Evolutionary conservation across 2,113 vertebrate genomes (phyloP).

Genomic region (Balaeniceps rex): DNA sequence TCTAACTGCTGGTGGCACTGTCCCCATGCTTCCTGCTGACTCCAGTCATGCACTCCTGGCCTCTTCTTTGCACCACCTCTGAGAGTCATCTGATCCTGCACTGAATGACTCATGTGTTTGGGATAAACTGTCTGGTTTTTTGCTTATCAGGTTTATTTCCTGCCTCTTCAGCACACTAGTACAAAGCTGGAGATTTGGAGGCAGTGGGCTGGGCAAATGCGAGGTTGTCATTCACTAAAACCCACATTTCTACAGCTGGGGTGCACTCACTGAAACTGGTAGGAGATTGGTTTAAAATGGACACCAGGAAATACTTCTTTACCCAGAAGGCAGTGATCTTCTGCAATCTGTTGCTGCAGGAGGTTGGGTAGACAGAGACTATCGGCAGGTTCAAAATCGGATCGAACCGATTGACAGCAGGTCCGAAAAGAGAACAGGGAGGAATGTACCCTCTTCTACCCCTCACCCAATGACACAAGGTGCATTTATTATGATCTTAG

Average conservation of each 20-base stretch:
- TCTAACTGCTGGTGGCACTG: not conserved
- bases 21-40: no score
- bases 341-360: not conserved
- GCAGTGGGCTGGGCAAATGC: not conserved
- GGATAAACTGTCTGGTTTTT: not conserved
- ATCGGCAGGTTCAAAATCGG: not conserved
- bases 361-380: not conserved
- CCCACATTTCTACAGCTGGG: not conserved
- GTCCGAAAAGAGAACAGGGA: not conserved
- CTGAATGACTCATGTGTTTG: not conserved
- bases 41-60: not conserved
- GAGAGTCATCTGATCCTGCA: not conserved
- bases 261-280: not conserved
- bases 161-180: not conserved
- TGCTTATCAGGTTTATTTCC: not conserved
- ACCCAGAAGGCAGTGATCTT: not conserved
- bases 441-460: not conserved
- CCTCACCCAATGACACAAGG: not conserved
- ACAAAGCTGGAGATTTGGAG: not conserved
- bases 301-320: not conserved
- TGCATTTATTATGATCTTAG: not conserved
- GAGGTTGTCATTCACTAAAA: not conserved
- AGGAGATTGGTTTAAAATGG: not conserved
- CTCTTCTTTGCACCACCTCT: not conserved
- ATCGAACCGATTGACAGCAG: not conserved